Base-by-base conservation (phyloP, 2,888 invertebrate species). In the Drosophila neotestacea region DNA sequence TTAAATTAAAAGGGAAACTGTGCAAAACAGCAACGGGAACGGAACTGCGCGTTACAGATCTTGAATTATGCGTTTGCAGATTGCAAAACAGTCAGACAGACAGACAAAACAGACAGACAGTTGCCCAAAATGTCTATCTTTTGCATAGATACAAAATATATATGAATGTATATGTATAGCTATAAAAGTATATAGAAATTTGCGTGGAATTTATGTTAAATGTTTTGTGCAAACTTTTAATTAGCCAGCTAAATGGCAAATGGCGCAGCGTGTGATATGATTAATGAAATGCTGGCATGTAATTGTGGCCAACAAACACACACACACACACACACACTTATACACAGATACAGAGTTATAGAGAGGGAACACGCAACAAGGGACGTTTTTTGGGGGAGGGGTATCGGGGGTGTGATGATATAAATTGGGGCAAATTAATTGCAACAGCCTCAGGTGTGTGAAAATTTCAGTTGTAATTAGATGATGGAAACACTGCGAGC, bases 1-100 rank as follows among this genome's bases (percentile, higher is more conserved):
- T 84, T 11, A 85, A 85, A 86, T 85, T 85, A 85, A 86, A 85
- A 84, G 89, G 89, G 84, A 88, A 86, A 70, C 87, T 77, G 81
- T 73, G 77, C 81, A 83, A 86, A 85, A 86, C 79, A 84, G 77
- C 73, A 58, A 63, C 44, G 46, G 22, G 41, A 51, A 66, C 77
- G 85, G 88, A 88, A 85, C 80, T 88, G 80, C 65, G 80, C 84
- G 83, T 75, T 75, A 70, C 86, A 81, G 84, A 84, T 84, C 84
- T 85, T 84, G 84, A 84, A 88, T 88, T 84, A 84, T 84, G 84
- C 88, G 88, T 88, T 84, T 64, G 64, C 56, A 82, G 84, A 84
- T 84, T 84, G 83, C 75, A 70, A 61, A 79, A 55, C 50, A 58
- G 62, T 48, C 68, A 51, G 36, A 46, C 13, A 55, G 54, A 32